Evolutionary conservation across 2,888 invertebrate species (phyloP).

Genomic region (Cosmorhoe ocellata): DNA sequence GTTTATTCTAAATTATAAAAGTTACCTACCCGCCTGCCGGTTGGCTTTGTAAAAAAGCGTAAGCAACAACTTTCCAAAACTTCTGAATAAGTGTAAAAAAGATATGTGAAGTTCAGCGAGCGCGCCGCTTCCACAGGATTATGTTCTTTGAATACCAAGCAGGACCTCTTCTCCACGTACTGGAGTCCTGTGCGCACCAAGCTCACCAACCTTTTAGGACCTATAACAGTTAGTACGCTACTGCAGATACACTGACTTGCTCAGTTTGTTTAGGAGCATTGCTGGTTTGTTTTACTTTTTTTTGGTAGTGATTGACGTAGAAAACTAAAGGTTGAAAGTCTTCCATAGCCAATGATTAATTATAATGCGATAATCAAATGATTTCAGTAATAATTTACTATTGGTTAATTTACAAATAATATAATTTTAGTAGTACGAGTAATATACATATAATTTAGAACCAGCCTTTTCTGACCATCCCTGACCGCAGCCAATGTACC

Average conservation of each 20-base stretch:
- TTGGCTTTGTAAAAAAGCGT: conserved; percentile 40
- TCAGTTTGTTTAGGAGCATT: not conserved
- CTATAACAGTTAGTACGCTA: no score
- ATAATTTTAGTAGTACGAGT: no score
- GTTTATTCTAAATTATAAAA: conserved; percentile 23
- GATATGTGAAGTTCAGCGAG: conserved; percentile 47
- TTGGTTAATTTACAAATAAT: no score
- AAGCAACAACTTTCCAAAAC: conserved; percentile 65
- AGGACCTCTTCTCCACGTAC: conserved; percentile 53
- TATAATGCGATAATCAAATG: no score
- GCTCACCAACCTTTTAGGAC: conserved; percentile 51
- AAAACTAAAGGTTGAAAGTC: no score
- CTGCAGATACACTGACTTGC: no score
- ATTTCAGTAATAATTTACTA: no score
- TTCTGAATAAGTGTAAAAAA: conserved; percentile 62
- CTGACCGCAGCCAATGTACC: no score
- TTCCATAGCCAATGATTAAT: no score
- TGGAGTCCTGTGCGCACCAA: conserved; percentile 51
- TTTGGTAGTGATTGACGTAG: no score
- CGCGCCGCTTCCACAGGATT: conserved; percentile 43
- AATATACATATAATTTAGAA: no score
- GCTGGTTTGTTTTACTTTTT: not conserved
- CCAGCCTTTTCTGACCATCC: no score
- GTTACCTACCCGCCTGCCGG: conserved; percentile 51
- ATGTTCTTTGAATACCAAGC: conserved; percentile 54